These are phyloP conservation scores for Cerceris ruficornis DNA, from an alignment of 2,888 invertebrate species.

Conservation along the genomic window DNA sequence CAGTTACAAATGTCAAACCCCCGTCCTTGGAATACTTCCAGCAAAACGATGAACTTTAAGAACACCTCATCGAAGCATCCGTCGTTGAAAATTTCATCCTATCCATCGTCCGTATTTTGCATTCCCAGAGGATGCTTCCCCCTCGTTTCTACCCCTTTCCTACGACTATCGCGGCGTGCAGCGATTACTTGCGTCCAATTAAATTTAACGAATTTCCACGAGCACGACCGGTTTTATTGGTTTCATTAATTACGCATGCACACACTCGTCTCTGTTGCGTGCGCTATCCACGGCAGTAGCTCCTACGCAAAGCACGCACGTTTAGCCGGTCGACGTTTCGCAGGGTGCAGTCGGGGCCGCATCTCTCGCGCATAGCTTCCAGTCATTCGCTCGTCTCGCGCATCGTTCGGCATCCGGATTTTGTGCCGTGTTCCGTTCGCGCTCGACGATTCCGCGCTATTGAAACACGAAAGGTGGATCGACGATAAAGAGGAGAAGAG, in stretches of 20 bases:
- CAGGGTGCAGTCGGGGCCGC: slow-evolving; percentile 37
- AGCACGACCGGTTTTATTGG: slow-evolving; percentile 76
- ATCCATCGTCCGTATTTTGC: neutral
- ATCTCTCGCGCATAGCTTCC: slow-evolving; percentile 38
- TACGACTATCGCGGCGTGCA: slow-evolving; percentile 21
- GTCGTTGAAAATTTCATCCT: neutral
- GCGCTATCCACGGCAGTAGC: slow-evolving; percentile 11
- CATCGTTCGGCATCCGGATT: slow-evolving; percentile 25
- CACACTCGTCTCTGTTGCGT: slow-evolving; percentile 17
- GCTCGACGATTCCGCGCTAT: neutral
- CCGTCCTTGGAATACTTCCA: neutral
- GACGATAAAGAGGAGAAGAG: slow-evolving; percentile 52
- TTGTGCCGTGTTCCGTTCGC: neutral
- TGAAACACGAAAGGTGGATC: slow-evolving; percentile 31
- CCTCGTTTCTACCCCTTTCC: slow-evolving; percentile 27
- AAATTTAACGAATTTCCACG: slow-evolving; percentile 79
- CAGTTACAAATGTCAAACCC: neutral
- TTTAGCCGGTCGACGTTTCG: slow-evolving; percentile 27
- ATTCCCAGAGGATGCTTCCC: slow-evolving; percentile 5
- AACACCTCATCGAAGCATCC: neutral
- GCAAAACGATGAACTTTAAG: neutral
- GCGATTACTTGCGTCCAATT: slow-evolving; percentile 80
- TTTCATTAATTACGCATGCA: slow-evolving; percentile 80
- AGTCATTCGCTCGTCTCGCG: slow-evolving; percentile 31
- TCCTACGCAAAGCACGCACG: slow-evolving; percentile 58